Percentiles rank a stretch among this genome's conserved stretches.
Conservation (phyloP, 2,888 invertebrate genomes). For the Ormia ochracea region DNA sequence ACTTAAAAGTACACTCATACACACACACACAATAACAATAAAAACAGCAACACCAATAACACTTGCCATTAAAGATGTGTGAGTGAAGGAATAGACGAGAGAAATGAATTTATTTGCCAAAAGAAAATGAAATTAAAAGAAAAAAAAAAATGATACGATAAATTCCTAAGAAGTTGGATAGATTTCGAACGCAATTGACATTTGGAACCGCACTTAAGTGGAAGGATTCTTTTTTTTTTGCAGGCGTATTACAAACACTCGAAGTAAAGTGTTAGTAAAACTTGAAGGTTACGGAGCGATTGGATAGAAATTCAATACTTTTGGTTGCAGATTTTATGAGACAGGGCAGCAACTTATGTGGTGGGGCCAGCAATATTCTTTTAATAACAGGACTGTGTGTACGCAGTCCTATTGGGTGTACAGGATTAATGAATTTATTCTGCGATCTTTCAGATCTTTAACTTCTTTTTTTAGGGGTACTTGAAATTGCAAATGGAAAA, state of each 20-base stretch:
- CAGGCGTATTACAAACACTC: conserved; percentile 19
- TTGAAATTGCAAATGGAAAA: no score
- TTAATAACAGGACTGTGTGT: no score
- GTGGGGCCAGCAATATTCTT: no score
- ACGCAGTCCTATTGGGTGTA: no score
- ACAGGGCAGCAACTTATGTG: no score
- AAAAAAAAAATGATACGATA: conserved; percentile 36
- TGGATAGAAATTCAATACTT: no score
- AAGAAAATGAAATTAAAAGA: not conserved
- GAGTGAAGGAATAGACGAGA: conserved; percentile 38
- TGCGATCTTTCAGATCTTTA: no score
- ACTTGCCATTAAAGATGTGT: conserved; percentile 43
- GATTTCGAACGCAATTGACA: conserved; percentile 65
- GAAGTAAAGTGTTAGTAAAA: not conserved
- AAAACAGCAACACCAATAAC: conserved; percentile 11
- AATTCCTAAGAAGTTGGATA: conserved; percentile 60
- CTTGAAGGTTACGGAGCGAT: no score
- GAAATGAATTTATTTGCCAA: conserved; percentile 43
- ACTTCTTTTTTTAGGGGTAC: no score
- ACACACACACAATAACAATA: not conserved
- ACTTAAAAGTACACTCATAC: not conserved
- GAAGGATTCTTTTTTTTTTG: conserved; percentile 38
- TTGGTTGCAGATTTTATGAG: no score
- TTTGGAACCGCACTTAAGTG: conserved; percentile 66
- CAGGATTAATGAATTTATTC: no score